Conservation (phyloP, 2,797 vertebrate genomes). For the Acrocephalus scirpaceus region DNA sequence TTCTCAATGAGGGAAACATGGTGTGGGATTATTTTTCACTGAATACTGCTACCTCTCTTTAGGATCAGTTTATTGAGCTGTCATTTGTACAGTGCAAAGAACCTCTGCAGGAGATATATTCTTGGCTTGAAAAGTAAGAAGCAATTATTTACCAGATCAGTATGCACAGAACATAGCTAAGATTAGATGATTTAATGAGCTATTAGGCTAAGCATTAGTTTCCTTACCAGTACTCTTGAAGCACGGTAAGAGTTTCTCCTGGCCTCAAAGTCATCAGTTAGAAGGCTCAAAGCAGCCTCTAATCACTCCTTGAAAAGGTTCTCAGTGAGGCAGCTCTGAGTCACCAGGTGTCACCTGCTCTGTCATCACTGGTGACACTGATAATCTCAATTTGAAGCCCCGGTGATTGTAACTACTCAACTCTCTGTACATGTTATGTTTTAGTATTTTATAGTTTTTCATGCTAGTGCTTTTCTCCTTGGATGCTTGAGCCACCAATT, state of each 20-base stretch:
- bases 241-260: rapidly evolving
- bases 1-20: neutral
- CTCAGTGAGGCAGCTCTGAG: neutral
- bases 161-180: neutral
- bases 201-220: neutral
- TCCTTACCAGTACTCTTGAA: neutral
- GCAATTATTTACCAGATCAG: neutral
- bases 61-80: neutral
- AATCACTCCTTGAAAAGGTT: neutral
- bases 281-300: neutral
- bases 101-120: neutral
- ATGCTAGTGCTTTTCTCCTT: neutral
- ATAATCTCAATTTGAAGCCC: neutral
- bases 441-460: neutral
- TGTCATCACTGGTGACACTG: neutral
- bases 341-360: neutral
- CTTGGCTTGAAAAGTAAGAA: neutral
- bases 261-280: neutral
- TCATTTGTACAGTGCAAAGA: neutral
- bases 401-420: neutral
- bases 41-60: neutral
- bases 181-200: neutral
- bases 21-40: neutral
- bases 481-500: neutral
- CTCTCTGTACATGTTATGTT: neutral